Base-by-base conservation (phyloP, 2,797 vertebrate species). In the Anabas testudineus region DNA sequence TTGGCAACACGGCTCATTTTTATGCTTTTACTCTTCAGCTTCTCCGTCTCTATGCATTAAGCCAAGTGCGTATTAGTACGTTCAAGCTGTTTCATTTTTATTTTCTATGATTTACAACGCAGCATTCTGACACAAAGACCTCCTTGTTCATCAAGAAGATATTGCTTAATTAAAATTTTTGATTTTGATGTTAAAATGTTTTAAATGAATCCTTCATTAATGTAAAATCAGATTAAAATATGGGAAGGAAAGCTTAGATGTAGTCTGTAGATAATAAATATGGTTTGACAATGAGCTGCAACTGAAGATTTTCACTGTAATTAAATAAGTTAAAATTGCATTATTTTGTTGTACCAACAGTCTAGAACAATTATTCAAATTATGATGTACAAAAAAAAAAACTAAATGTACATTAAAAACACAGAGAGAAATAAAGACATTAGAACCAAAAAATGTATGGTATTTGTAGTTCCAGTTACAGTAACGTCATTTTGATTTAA, bases 1-100 rank as follows among this genome's bases (percentile, higher is more conserved):
- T 88, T 78, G 87, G 82, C 72, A 75, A 62, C 73, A 60, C 28
- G 5, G 76, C 71, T 80, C 26, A 26, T 74, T 84, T 75, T 63
- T 47, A 64, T 67, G 65, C 71, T 63, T 68, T 74, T 67, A 34
- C 58, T 58, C 67, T 57, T 71, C 64, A 37, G 79, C 57, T 47
- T 39, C 42, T 74, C 56, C 6, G 51, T 52, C 32, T 46, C 70
- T 19, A 19, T 10, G 13, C 57, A 21, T 21, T 5, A 32, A 83
- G 56, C 59, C 14, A 32, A 62, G 47, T 21, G 22, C 62, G 47
- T 41, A 24, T 46, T 39, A 48, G 28, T 12, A 14, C n/a, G 7
- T 10, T 66, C 36, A 10, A 43, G 34, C 41, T 60, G 13, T 8
- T 28, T 1, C 7, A 18, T 57, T 67, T 64, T 46, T 55, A 41